These are phyloP conservation scores for Ips typographus DNA, from an alignment of 1,140 invertebrate genomes.

Conservation along the genomic window DNA sequence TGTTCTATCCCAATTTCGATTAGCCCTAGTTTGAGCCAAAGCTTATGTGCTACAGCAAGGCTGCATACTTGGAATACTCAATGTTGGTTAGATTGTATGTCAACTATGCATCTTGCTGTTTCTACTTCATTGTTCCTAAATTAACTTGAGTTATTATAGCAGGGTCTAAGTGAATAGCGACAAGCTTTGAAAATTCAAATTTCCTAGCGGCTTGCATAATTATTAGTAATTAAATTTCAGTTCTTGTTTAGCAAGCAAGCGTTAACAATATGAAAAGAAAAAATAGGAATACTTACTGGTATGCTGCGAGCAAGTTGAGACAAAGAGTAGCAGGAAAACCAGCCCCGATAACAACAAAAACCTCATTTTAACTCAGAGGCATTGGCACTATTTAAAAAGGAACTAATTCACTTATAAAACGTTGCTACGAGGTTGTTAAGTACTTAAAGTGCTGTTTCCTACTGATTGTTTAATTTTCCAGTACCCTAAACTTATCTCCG, in stretches of 20 bases:
- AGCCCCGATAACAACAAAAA: slow-evolving; percentile 17
- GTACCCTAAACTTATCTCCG: slow-evolving; percentile 9
- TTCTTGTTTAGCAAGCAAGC: neutral
- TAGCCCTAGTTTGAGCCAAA: neutral
- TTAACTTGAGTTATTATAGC: slow-evolving; percentile 10
- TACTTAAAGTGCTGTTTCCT: neutral
- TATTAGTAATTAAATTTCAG: neutral
- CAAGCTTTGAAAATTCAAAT: slow-evolving; percentile 1
- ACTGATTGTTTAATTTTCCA: slow-evolving; percentile 15
- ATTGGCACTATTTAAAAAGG: slow-evolving; percentile 14
- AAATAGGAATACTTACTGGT: slow-evolving; percentile 13
- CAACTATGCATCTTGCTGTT: slow-evolving; percentile 12
- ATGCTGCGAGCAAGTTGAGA: slow-evolving; percentile 16
- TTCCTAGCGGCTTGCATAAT: neutral
- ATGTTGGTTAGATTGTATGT: slow-evolving; percentile 8
- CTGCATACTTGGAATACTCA: slow-evolving; percentile 9
- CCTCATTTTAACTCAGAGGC: slow-evolving; percentile 21
- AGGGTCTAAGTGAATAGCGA: slow-evolving; percentile 1
- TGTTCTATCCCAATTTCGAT: neutral
- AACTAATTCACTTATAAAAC: slow-evolving; percentile 2
- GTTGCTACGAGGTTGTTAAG: neutral
- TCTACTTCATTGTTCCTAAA: slow-evolving; percentile 14
- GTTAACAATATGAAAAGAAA: no score
- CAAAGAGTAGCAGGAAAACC: slow-evolving; percentile 1
- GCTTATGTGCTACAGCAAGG: neutral